Evolutionary conservation across 2,113 vertebrate genomes (phyloP).

Genomic region (Mionectes macconnelli): DNA sequence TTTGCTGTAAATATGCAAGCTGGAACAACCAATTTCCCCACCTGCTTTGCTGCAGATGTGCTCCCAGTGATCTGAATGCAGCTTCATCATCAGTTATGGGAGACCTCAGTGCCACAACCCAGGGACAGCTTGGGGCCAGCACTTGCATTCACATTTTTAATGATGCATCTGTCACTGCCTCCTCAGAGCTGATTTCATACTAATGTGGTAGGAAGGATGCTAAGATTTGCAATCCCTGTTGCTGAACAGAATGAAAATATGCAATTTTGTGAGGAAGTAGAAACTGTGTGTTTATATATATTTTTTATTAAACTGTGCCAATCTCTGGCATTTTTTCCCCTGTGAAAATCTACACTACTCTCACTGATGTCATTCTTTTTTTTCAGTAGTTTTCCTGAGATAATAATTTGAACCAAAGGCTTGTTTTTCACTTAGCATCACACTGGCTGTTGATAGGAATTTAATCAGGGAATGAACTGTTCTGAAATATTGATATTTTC

Average conservation of each 20-base stretch:
- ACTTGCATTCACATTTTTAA: not conserved
- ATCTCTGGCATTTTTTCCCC: not conserved
- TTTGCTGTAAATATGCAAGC: not conserved
- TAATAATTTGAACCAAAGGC: not conserved
- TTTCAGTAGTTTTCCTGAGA: not conserved
- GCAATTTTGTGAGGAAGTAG: not conserved
- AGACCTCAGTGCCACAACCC: not conserved
- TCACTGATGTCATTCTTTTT: not conserved
- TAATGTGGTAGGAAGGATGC: not conserved
- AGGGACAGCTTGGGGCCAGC: not conserved
- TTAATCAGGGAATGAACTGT: not conserved
- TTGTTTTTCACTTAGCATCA: not conserved
- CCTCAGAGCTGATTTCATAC: not conserved
- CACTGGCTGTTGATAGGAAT: not conserved
- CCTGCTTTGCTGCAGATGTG: not conserved
- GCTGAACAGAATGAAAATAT: not conserved
- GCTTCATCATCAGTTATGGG: not conserved
- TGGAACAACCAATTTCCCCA: not conserved
- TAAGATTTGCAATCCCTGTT: not conserved
- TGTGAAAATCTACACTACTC: not conserved
- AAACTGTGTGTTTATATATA: not conserved
- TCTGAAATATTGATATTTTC: not conserved
- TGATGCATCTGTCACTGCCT: not conserved
- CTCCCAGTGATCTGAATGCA: not conserved
- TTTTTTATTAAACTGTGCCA: not conserved